These are phyloP conservation scores for Propithecus deckenii DNA, from an alignment of 2,797 vertebrate genomes.

Conservation along the genomic window DNA sequence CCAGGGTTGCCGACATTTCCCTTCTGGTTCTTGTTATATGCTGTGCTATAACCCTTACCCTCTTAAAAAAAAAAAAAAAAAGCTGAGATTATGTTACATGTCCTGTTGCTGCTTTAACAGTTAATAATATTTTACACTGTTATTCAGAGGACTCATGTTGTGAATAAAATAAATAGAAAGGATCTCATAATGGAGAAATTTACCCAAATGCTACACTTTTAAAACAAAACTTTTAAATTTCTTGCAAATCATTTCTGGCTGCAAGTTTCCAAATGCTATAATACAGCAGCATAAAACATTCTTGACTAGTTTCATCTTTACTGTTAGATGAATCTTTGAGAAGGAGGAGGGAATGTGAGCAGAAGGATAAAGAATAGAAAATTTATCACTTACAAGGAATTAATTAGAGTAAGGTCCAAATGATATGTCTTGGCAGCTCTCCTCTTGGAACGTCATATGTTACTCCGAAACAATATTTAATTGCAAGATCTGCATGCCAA, in stretches of 20 bases:
- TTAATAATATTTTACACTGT: neutral
- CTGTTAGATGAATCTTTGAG: neutral
- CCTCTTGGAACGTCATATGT: neutral
- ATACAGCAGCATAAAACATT: neutral
- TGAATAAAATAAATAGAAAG: neutral
- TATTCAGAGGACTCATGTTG: neutral
- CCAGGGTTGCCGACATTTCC: too few species aligned
- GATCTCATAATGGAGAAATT: neutral
- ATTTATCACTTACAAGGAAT: conserved; percentile 44
- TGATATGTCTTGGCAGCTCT: neutral
- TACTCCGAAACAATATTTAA: conserved; percentile 43
- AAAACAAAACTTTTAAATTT: neutral
- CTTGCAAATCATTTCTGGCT: neutral
- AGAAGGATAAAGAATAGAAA: conserved; percentile 13
- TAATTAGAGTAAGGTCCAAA: conserved; percentile 53
- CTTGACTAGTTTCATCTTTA: neutral
- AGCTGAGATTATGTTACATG: neutral
- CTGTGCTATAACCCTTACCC: neutral
- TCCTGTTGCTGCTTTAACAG: neutral
- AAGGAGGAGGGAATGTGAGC: neutral
- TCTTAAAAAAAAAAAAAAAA: neutral
- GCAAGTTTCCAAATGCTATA: neutral
- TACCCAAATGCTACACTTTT: neutral
- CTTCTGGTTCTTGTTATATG: neutral
- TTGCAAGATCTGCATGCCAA: neutral